Evolutionary conservation across 2,888 invertebrate genomes (phyloP).

Genomic region (Cheilosia vulpina): DNA sequence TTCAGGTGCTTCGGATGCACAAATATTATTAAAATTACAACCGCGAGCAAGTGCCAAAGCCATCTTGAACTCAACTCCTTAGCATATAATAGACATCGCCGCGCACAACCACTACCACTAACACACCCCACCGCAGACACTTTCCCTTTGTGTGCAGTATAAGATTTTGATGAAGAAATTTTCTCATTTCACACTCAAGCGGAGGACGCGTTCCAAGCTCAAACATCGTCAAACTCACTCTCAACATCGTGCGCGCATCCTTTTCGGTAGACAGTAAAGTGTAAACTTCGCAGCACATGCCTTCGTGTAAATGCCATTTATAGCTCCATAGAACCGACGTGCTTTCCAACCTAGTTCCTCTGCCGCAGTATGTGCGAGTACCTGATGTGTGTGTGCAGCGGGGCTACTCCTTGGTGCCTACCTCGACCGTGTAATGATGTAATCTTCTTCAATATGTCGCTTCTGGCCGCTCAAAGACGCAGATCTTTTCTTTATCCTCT

Average conservation of each 20-base stretch:
- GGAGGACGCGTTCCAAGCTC: conserved; percentile 21
- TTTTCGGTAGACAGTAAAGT: conserved; percentile 12
- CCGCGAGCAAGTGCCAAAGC: conserved; percentile 5
- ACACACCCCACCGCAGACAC: neutral
- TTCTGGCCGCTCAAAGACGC: conserved; percentile 53
- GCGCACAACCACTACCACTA: conserved; percentile 13
- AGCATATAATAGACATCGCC: neutral
- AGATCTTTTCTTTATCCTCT: conserved; percentile 8
- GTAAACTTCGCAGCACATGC: conserved; percentile 57
- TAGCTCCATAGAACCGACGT: conserved; percentile 30
- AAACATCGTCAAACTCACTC: conserved; percentile 52
- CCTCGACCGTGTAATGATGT: conserved; percentile 71
- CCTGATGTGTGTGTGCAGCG: neutral
- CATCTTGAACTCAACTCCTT: conserved; percentile 7
- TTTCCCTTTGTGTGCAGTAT: conserved; percentile 5
- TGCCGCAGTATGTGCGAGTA: neutral
- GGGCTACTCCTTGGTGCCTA: conserved; percentile 49
- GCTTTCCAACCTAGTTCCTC: conserved; percentile 20
- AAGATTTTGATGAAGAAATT: conserved; percentile 67
- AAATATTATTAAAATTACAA: conserved; percentile 34
- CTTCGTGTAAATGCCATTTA: conserved; percentile 64
- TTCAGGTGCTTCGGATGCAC: neutral
- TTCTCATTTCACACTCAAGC: conserved; percentile 58
- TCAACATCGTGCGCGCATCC: conserved; percentile 40
- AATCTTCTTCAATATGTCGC: conserved; percentile 66